phyloP scores from a whole-genome alignment of 2,797 vertebrate genomes.

The Carduelis carduelis region DNA sequence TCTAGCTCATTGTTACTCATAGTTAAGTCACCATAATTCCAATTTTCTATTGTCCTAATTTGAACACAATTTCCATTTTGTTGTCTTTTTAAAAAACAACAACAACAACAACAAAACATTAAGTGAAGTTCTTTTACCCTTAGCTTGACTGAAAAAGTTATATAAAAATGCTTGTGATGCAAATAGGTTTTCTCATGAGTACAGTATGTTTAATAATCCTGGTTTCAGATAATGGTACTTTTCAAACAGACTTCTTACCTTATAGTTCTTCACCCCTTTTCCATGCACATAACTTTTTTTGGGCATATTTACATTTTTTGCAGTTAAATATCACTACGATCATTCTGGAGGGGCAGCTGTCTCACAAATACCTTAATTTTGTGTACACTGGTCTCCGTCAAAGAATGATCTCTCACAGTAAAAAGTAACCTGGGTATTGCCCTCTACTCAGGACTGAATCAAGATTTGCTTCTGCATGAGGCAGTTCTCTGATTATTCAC shows the following conservation, averaged over 20 bases:
- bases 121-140: background rate
- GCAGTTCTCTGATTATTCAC: background rate
- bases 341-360: background rate
- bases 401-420: background rate
- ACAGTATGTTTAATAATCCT: background rate
- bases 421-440: background rate
- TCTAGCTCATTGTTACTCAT: background rate
- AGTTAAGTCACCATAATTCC: background rate
- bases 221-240: background rate
- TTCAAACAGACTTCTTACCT: background rate
- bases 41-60: background rate
- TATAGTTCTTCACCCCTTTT: background rate
- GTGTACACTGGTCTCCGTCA: background rate
- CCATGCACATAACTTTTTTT: background rate
- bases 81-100: background rate
- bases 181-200: background rate
- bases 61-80: background rate
- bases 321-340: background rate
- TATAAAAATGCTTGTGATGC: background rate
- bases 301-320: background rate
- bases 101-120: background rate
- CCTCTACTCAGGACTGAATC: background rate
- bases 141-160: background rate
- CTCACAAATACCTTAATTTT: background rate
- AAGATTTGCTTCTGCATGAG: background rate